Base-by-base conservation (phyloP, 2,888 invertebrate species). In the Cephus sareptanus region DNA sequence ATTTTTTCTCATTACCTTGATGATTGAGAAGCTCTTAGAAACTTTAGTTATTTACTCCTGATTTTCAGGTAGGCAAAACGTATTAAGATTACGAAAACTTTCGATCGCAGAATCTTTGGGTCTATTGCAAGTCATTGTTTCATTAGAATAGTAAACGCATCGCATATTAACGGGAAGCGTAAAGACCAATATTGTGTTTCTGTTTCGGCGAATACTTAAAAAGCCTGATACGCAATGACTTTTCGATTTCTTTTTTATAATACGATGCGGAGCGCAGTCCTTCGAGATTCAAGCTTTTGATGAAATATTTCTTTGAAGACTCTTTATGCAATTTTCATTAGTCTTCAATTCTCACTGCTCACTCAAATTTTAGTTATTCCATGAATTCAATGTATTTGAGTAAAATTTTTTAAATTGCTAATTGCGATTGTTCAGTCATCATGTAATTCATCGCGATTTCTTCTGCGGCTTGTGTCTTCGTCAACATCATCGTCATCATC, bases 401-500 rank as follows among this genome's bases (percentile, higher is more conserved):
- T 56, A 56, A 2, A 1, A 15, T 56, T 15, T 56, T 56, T 23
- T 6, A 23, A 56, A 56, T 56, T 56, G 23, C 56, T 23, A 23
- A 56, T 56, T 9, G 23, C 0, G 23, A 23, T 0, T 33, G 34
- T 4, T 74, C 74, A 74, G 35, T 33, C 30, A 23, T 74, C 74
- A 4, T n/a, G 35, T 74, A 35, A 34, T 35, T 34, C 34, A 34
- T 35, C 34, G 23, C 74, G 74, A 74, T n/a, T 34, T 30, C 74
- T 74, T 74, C 74, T 35, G 15, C 34, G 81, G 56, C 71, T 76
- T 37, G 73, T 79, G 35, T 86, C 86, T 3, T 86, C 86, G 23
- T 84, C 82, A 12, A 87, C 87, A 30, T 83, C 86, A 15, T 87
- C 86, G 31, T 86, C 87, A 11, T 87, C 86, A 69, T 87, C 88